Conservation (phyloP, 2,113 vertebrate genomes). For the Brachionichthys hirsutus region DNA sequence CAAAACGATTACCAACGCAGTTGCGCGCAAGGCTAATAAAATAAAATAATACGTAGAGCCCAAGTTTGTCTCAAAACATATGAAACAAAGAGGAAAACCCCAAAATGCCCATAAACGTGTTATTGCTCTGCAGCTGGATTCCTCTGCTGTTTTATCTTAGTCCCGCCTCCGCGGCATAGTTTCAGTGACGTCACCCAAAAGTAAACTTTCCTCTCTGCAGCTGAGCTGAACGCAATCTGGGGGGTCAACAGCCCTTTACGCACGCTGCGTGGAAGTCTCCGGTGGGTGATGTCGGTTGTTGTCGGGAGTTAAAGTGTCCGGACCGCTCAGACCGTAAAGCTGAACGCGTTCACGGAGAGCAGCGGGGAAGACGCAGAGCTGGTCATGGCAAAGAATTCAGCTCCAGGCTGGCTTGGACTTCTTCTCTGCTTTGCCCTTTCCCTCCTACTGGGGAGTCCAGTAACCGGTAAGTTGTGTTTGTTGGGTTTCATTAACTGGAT, state of each 20-base stretch:
- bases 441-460: slow-evolving; percentile 9
- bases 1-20: too few relatives aligned
- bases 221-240: slow-evolving; percentile 8
- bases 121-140: too few relatives aligned
- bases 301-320: not conserved
- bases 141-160: not conserved
- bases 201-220: slow-evolving; percentile 13
- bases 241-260: slow-evolving; percentile 19
- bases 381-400: slow-evolving; percentile 47
- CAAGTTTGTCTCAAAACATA: too few relatives aligned
- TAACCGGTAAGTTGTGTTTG: slow-evolving; percentile 47
- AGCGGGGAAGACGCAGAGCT: not conserved
- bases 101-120: too few relatives aligned
- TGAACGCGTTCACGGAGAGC: not conserved
- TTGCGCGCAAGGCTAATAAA: too few relatives aligned
- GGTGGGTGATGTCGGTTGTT: slow-evolving; percentile 19
- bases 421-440: slow-evolving; percentile 22
- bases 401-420: slow-evolving; percentile 22
- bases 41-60: too few relatives aligned
- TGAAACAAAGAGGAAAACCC: too few relatives aligned
- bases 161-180: slow-evolving; percentile 54
- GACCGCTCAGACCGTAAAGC: not conserved
- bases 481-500: too few relatives aligned
- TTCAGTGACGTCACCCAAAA: slow-evolving; percentile 45
- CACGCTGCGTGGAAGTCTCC: not conserved